phyloP scores from a whole-genome alignment of 2,888 invertebrate genomes.

The Leptinotarsa juncta region DNA sequence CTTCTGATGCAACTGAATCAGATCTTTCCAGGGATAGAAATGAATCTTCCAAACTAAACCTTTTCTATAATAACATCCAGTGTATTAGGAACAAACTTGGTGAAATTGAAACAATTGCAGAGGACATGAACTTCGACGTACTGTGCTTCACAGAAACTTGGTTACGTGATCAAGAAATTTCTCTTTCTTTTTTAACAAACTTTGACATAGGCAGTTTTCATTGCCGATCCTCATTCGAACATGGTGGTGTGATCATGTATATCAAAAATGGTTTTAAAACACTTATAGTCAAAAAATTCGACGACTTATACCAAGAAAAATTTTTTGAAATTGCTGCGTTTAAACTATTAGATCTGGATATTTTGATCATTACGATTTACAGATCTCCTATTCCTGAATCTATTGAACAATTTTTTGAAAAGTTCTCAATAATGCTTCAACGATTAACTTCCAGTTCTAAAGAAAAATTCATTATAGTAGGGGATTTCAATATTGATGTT shows the following conservation, averaged over 20 bases:
- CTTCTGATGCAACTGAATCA: neutral
- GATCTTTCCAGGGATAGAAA: neutral
- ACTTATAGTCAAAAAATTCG: neutral
- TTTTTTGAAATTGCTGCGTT: slow-evolving; percentile 14
- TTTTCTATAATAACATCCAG: slow-evolving; percentile 14
- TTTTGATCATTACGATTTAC: slow-evolving; percentile 18
- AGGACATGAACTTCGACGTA: slow-evolving; percentile 2
- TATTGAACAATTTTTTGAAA: slow-evolving; percentile 9
- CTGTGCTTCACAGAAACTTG: slow-evolving; percentile 17
- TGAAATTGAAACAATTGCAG: slow-evolving; percentile 12
- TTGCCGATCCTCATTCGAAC: slow-evolving; percentile 8
- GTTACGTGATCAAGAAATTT: slow-evolving; percentile 20
- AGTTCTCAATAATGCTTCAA: slow-evolving; percentile 17
- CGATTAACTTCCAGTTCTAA: neutral
- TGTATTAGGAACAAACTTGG: slow-evolving; percentile 11
- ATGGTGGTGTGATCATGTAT: slow-evolving; percentile 16
- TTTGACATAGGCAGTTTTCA: slow-evolving; percentile 9
- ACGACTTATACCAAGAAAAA: slow-evolving; percentile 5
- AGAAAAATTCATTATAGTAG: slow-evolving; percentile 9
- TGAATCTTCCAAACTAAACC: neutral
- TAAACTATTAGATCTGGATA: neutral
- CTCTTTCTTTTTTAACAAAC: slow-evolving; percentile 6
- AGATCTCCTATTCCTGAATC: slow-evolving; percentile 17
- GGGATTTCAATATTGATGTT: slow-evolving; percentile 12
- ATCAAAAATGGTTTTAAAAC: neutral